Conservation (phyloP, 2,797 vertebrate species). For the Enoplosus armatus region DNA sequence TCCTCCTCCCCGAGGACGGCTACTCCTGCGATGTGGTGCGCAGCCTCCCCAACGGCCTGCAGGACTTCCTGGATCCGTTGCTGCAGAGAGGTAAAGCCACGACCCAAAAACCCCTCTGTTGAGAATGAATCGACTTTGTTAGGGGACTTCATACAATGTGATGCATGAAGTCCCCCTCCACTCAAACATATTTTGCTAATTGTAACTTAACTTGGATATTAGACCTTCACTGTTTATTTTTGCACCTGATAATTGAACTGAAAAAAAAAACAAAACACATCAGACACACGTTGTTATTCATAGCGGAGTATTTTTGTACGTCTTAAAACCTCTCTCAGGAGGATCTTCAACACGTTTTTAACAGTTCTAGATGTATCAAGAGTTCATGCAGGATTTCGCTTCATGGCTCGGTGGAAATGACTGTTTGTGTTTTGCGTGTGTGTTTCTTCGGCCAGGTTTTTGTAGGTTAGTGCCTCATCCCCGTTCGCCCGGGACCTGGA, state of each 20-base stretch:
- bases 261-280: neutral
- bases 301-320: neutral
- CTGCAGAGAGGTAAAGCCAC: constrained; percentile 92
- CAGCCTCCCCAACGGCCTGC: constrained; percentile 95
- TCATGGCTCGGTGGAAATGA: too few relatives aligned
- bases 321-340: neutral
- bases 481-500: constrained; percentile 96
- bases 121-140: neutral
- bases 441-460: constrained; percentile 85
- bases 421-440: constrained; percentile 1
- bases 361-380: too few relatives aligned
- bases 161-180: neutral
- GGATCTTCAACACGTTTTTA: neutral
- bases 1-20: constrained; percentile 97
- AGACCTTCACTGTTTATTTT: neutral
- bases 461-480: constrained; percentile 92
- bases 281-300: neutral
- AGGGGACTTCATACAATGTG: too few relatives aligned
- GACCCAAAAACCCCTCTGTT: neutral
- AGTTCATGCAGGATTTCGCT: neutral
- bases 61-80: constrained; percentile 97
- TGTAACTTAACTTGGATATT: neutral
- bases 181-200: neutral
- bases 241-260: neutral
- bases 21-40: constrained; percentile 99